Evolutionary conservation across 2,113 vertebrate genomes (phyloP), one percentile per base, ranked within the genome.

Genomic region (Microcebus jonahi): DNA sequence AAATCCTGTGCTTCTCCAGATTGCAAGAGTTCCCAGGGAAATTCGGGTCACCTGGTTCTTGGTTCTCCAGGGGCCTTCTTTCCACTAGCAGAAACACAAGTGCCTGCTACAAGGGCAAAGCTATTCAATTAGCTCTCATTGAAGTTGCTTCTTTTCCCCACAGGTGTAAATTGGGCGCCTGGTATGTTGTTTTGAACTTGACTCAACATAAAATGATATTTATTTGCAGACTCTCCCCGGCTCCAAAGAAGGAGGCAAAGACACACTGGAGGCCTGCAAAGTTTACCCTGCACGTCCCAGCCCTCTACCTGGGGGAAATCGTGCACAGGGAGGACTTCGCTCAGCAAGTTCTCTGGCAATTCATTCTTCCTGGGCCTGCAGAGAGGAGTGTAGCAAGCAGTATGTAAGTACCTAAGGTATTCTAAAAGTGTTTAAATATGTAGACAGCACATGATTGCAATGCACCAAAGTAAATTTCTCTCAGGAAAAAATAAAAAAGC

Each of bases 101-200:
- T 48, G 80, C 75, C 90, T 83, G 91, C 82, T 91, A 29, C 86
- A 85, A 91, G 95, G 88, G 94, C 95, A 96, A 83, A 90, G 59
- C 97, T 94, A 90, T 95, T 96, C 94, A 97, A 96, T 97, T 96
- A 97, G 87, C 81, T 98, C 70, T 93, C 76, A 87, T 45, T 96
- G 96, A 97, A 97, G 97, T 84, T 39, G 36, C 93, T 61, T 94
- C 94, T 94, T 91, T 94, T 92, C 84, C 89, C 96, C 90, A 97
- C 95, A 98, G 97, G 96, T 96, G 92, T 97, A 96, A 97, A 95
- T 90, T 97, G 95, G 89, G 81, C 68, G 27, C 79, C 65, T 87
- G 92, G 79, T 81, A 85, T 92, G 86, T 95, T 96, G 83, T 96
- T 97, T 95, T 97, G 73, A 97, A 97, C 87, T 90, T 97, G 83